phyloP scores from a whole-genome alignment of 2,113 vertebrate genomes.

The Thunnus thynnus region DNA sequence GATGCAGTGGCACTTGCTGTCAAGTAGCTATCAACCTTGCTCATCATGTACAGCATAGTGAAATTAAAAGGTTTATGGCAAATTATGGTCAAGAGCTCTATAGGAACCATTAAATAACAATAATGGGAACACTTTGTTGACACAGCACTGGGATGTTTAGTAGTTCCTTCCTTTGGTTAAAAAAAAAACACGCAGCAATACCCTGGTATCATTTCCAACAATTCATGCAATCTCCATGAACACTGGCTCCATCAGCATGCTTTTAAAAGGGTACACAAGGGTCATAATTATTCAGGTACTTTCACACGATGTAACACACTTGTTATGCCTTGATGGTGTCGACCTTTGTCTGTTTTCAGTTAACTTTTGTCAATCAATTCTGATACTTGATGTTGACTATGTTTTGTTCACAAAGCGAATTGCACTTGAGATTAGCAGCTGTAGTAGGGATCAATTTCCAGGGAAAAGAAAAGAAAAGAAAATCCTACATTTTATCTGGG shows the following conservation, averaged over 20 bases:
- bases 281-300: constrained; percentile 62
- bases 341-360: constrained; percentile 83
- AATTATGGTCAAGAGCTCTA: constrained; percentile 52
- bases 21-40: constrained; percentile 53
- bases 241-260: constrained; percentile 75
- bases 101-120: constrained; percentile 46
- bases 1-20: constrained; percentile 57
- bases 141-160: constrained; percentile 61
- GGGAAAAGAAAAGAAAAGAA: not conserved
- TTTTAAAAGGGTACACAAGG: constrained; percentile 51
- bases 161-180: constrained; percentile 42
- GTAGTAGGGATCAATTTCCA: constrained; percentile 65
- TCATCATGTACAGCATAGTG: constrained; percentile 28
- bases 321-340: constrained; percentile 82
- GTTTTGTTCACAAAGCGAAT: constrained; percentile 85
- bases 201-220: constrained; percentile 63
- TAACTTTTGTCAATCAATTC: constrained; percentile 83
- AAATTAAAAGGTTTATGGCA: constrained; percentile 41
- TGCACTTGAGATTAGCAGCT: constrained; percentile 87
- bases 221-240: constrained; percentile 73
- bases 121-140: constrained; percentile 68
- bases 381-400: constrained; percentile 85
- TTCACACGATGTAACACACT: constrained; percentile 72
- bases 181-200: constrained; percentile 41
- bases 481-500: not conserved